Percentiles rank a stretch among this genome's conserved stretches.
phyloP scores from a whole-genome alignment of 2,888 invertebrate species.

The Epicampocera succincta region DNA sequence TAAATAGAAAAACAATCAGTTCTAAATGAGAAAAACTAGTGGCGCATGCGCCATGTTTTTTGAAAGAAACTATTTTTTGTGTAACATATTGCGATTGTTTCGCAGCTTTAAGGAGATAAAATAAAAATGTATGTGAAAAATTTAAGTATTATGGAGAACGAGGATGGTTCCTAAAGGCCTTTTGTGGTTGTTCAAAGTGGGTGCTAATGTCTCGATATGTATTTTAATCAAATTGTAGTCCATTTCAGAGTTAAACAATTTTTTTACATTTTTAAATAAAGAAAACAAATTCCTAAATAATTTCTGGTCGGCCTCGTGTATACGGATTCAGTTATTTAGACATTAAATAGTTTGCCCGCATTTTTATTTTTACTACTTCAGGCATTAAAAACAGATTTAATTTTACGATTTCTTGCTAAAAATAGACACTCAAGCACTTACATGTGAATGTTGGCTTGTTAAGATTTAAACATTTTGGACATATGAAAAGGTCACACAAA shows the following conservation, averaged over 20 bases:
- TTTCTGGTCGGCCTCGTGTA: neutral
- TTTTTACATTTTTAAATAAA: no score
- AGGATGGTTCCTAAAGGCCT: neutral
- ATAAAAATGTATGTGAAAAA: slow-evolving; percentile 33
- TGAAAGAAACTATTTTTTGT: neutral
- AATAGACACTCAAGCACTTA: neutral
- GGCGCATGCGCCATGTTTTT: slow-evolving; percentile 63
- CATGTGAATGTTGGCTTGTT: slow-evolving; percentile 7
- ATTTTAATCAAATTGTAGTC: no score
- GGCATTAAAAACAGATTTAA: slow-evolving; percentile 41
- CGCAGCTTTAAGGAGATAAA: slow-evolving; percentile 52
- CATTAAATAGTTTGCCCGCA: slow-evolving; percentile 32
- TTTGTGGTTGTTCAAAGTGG: no score
- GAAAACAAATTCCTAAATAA: no score
- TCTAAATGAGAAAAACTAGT: slow-evolving; percentile 29
- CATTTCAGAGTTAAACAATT: no score
- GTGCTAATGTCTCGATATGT: no score
- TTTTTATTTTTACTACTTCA: slow-evolving; percentile 13
- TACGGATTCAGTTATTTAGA: neutral
- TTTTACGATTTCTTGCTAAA: slow-evolving; percentile 30
- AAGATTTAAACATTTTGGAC: slow-evolving; percentile 45
- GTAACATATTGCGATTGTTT: slow-evolving; percentile 12
- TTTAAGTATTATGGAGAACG: slow-evolving; percentile 13
- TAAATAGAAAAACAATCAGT: slow-evolving; percentile 32
- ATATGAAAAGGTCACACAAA: slow-evolving; percentile 59